Conservation (phyloP, 2,888 invertebrate genomes). For the Drosophila aldrichi region DNA sequence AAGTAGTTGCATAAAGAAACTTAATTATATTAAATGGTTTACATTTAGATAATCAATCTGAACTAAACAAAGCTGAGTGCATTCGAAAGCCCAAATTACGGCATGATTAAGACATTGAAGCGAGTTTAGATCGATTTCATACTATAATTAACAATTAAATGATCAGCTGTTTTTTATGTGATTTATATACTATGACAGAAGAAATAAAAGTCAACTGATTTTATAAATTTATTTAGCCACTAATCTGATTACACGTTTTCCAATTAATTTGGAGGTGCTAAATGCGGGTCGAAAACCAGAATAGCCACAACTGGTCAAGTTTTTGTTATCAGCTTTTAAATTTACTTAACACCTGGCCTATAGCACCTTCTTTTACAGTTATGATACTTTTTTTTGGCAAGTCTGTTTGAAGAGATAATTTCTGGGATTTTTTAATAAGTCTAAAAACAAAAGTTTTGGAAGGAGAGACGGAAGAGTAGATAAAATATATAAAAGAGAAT, state of each 20-base stretch:
- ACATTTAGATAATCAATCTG: not conserved
- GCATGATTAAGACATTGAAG: not conserved
- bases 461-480: not conserved
- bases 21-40: not conserved
- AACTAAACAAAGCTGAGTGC: too few relatives aligned
- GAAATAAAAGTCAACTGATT: not conserved
- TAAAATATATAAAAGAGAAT: not conserved
- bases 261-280: not conserved
- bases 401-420: not conserved
- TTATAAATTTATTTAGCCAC: not conserved
- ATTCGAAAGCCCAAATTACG: not conserved
- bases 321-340: not conserved
- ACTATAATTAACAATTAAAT: not conserved
- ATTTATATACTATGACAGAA: not conserved
- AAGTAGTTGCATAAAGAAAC: not conserved
- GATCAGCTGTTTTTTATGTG: not conserved
- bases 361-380: not conserved
- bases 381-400: not conserved
- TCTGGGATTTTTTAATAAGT: not conserved
- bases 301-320: not conserved
- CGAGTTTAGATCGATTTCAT: not conserved
- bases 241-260: not conserved
- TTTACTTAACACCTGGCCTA: conserved; percentile 1
- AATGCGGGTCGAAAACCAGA: conserved; percentile 1
- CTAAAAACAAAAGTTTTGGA: too few relatives aligned